Base-by-base conservation (phyloP, 2,797 vertebrate species). In the Muscicapa comitata region DNA sequence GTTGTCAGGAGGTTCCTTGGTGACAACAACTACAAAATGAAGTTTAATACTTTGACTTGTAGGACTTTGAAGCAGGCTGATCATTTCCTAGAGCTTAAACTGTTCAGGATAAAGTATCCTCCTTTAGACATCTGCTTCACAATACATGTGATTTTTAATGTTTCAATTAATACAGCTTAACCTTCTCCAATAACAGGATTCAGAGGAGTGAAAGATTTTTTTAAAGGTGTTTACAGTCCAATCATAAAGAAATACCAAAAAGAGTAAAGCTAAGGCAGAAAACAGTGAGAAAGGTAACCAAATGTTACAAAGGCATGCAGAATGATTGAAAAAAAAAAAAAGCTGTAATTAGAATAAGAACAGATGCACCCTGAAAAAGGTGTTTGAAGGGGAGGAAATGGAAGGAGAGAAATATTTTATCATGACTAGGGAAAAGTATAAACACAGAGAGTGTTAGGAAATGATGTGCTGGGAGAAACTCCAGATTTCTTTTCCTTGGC, bases 401-500 rank as follows among this genome's bases (percentile, higher is more conserved):
- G 31, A 75, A 83, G 5, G 21, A 65, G 13, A 65, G 13, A 88
- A 24, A 26, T 6, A 57, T 0, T 0, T 50, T 47, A 11, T 54
- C 21, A 14, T 68, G 35, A 59, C 13, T 16, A 74, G 28, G 33
- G 42, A 79, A 38, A 85, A n/a, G 11, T n/a, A 47, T 28, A n/a
- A 85, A 57, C 35, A 29, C 47, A 45, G 59, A 9, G 10, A 37
- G 5, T 16, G 3, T 43, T 59, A 71, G 43, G 38, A 74, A 86
- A 37, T 21, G 0, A 31, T 42, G 38, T 0, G 0, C 2, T 86
- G 23, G 16, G 23, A 85, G 24, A 85, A 86, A 72, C 24, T 45
- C 8, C 42, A 65, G 29, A 31, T 25, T 78, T 68, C 20, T 35
- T 92, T 88, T 55, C 33, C 50, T 74, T 37, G 24, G 17, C 12